Evolutionary conservation across 2,888 invertebrate species (phyloP), one percentile per base, ranked within the genome.

Genomic region (Hirtodrosophila confusa): DNA sequence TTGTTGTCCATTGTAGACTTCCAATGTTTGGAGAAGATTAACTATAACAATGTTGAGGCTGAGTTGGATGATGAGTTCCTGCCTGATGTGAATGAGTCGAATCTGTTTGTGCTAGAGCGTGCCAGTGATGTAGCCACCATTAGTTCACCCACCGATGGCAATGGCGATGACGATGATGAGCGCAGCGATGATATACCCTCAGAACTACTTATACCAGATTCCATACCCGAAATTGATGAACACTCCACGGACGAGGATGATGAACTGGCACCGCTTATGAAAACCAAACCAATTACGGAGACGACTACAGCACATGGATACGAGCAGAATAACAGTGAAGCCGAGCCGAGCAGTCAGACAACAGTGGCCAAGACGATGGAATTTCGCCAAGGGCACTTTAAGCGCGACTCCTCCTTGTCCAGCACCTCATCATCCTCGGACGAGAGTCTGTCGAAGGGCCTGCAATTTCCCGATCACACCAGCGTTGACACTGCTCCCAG

Each of bases 211-310:
- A 90, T 91, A 74, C 90, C 90, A 33, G 92, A 92, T 65, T 73
- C 86, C 2, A 90, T 91, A 85, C 91, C 91, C 4, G 91, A 91
- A 80, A 89, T 91, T 10, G 90, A 91, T 80, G 92, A 91, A 67
- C 83, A 89, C 60, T 90, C 91, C 17, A 89, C 90, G 9, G 89
- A 89, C 31, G 89, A 91, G 45, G 86, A 89, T 23, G 86, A 89
- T 40, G 90, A 89, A 24, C 63, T 89, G 45, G 68, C 88, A 23
- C 89, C 89, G 1, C 48, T 83, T 0, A 48, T 72, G 24, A 57
- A 51, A 12, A 9, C 58, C 8, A 60, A 53, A 47, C 23, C 39
- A 23, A 47, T 2, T 17, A 35, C 56, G 27, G 44, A 40, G 4
- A 10, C 29, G 3, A n/a, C 39, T 35, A 17, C 56, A 23, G 37